These are phyloP conservation scores for Aricia artaxerxes DNA, from an alignment of 2,888 invertebrate species.

Conservation along the genomic window DNA sequence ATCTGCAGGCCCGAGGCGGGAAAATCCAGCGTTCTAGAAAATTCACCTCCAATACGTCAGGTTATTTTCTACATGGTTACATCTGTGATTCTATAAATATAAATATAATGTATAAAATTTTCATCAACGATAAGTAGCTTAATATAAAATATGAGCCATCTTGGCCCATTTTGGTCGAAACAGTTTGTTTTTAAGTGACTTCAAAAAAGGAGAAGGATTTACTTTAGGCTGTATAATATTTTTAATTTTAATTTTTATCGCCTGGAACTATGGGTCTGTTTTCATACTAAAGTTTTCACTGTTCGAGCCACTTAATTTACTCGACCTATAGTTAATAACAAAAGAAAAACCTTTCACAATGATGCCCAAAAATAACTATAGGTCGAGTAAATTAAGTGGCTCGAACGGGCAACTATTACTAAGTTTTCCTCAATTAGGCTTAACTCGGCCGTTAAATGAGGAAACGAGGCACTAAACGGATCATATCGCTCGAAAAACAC, in stretches of 20 bases:
- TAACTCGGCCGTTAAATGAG: conserved; percentile 50
- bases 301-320: neutral
- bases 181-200: neutral
- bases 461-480: conserved; percentile 57
- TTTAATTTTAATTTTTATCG: neutral
- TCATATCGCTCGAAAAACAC: conserved; percentile 63
- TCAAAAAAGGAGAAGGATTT: neutral
- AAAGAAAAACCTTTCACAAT: neutral
- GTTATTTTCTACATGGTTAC: conserved; percentile 71
- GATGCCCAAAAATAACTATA: neutral
- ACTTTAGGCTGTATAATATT: neutral
- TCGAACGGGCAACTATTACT: neutral
- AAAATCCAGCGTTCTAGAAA: conserved; percentile 49
- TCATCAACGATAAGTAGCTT: neutral
- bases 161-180: no score
- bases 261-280: neutral
- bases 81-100: conserved; percentile 50
- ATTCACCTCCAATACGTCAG: conserved; percentile 43
- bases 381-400: no score
- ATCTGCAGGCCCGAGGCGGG: conserved; percentile 57
- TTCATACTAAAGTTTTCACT: neutral
- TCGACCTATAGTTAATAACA: neutral
- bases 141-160: neutral
- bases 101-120: conserved; percentile 32
- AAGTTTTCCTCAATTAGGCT: conserved; percentile 37